Percentiles rank a stretch among this genome's conserved stretches.
Conservation (phyloP, 2,888 invertebrate genomes). For the Augochlorella aurata region DNA sequence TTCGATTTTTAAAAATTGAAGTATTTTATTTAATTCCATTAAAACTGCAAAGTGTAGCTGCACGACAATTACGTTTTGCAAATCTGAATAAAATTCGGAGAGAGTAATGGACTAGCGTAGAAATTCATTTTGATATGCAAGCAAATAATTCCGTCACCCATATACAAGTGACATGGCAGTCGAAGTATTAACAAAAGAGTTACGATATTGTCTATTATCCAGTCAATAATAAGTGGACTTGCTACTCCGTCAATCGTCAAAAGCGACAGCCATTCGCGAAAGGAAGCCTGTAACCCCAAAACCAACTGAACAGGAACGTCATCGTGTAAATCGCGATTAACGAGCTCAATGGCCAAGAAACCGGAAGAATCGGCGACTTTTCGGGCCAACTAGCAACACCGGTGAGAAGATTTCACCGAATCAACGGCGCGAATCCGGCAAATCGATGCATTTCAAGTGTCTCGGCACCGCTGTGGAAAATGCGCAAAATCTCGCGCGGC, state of each 20-base stretch:
- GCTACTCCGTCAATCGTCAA: no score
- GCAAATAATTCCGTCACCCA: no score
- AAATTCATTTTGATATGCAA: no score
- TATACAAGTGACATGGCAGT: no score
- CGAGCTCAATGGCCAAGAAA: conserved; percentile 46
- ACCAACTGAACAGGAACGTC: conserved; percentile 66
- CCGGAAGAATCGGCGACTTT: conserved; percentile 41
- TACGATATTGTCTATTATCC: conserved; percentile 6
- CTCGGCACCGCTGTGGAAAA: neutral
- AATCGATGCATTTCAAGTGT: conserved; percentile 58
- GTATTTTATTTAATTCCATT: no score
- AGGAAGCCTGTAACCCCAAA: conserved; percentile 51
- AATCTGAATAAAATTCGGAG: no score
- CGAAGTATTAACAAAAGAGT: no score
- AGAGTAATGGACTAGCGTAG: no score
- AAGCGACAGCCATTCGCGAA: neutral
- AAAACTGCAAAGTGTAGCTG: no score
- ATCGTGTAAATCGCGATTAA: conserved; percentile 71
- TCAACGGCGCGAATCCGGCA: conserved; percentile 53
- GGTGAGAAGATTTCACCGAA: conserved; percentile 59
- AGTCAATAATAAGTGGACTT: neutral
- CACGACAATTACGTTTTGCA: no score
- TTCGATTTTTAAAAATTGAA: no score
- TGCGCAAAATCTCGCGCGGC: no score
- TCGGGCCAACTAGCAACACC: conserved; percentile 15